Evolutionary conservation across 2,797 vertebrate genomes (phyloP), one percentile per base, ranked within the genome.

Genomic region (Enteromius trimaculatus): DNA sequence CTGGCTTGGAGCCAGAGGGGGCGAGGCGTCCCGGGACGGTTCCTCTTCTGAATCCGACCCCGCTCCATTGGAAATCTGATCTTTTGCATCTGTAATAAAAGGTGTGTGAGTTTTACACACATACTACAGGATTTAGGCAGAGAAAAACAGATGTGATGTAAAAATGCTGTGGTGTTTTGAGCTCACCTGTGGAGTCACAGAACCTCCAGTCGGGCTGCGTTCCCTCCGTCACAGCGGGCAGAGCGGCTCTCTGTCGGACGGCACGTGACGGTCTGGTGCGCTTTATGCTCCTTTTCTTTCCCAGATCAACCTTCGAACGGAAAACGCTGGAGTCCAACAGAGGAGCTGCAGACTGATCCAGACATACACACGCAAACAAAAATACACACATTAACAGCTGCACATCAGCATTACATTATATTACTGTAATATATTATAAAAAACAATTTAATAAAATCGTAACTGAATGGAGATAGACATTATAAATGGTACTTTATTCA

Each of bases 271-370:
- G 92, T 4, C 94, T 96, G 0, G 94, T 86, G 5, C 96, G 93
- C 8, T 72, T 86, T 51, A 77, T 77, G 76, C n/a, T 89, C 55
- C 91, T 93, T 51, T 91, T 96, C 74, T 93, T 95, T 16, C 92
- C 92, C 81, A 97, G 94, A 87, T 93, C 93, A 39, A 93, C 96
- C 89, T 95, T 96, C 1, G 95, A 94, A 7, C 92, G 96, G 86
- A 95, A 95, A 0, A 91, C 93, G 0, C 93, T 95, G 76, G 93
- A 97, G 90, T 98, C 96, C 16, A 99, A 94, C 31, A 96, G 89
- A 37, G 93, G 89, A 23, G 89, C 66, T 1, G 94, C 93, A 89
- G 92, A 94, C 97, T 98, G 88, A 58, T 58, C 17, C 81, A 55
- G 81, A 16, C 86, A 19, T 58, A 39, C 60, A 81, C 49, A 78